Percentiles rank a stretch among this genome's conserved stretches.
Evolutionary conservation across 2,797 vertebrate species (phyloP).

Genomic region (Gobio occitaniae): DNA sequence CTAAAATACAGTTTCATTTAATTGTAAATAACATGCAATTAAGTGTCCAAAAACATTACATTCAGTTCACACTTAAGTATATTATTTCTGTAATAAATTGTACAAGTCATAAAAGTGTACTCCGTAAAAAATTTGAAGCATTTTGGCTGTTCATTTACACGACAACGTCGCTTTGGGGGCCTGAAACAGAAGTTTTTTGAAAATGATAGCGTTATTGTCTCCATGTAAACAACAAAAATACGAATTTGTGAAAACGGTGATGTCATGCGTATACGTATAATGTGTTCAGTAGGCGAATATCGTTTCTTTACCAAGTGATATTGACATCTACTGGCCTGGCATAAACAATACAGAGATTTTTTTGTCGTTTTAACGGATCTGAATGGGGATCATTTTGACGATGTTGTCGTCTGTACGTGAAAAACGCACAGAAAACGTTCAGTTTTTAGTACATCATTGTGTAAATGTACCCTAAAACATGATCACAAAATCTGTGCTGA

Average conservation of each 20-base stretch:
- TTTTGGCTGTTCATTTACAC: neutral
- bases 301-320: neutral
- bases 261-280: neutral
- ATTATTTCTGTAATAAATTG: no score
- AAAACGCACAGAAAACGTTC: neutral
- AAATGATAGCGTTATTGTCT: neutral
- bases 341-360: neutral
- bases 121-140: no score
- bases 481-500: neutral
- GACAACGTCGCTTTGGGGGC: no score
- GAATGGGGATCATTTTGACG: neutral
- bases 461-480: neutral
- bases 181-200: neutral
- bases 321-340: neutral
- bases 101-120: no score
- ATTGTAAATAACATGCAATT: no score
- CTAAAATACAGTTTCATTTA: no score
- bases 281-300: rapidly evolving
- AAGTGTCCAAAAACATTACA: no score
- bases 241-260: neutral
- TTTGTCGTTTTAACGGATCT: neutral
- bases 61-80: no score
- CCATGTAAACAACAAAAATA: neutral
- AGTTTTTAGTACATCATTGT: neutral
- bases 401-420: neutral